These are phyloP conservation scores for Sesia apiformis DNA, from an alignment of 2,888 invertebrate species.

Conservation along the genomic window DNA sequence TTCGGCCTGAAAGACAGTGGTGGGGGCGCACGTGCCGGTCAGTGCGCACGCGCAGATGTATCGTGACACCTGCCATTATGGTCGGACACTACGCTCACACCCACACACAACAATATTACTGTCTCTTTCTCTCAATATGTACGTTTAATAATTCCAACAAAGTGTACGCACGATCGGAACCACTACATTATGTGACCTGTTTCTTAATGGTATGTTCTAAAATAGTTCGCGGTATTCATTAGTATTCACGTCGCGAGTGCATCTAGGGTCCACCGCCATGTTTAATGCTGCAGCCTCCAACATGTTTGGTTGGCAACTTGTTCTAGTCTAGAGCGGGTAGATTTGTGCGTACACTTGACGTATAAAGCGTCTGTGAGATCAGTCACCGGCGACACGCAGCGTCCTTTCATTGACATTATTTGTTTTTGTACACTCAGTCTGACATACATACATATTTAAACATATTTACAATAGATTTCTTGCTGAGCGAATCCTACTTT, in stretches of 20 bases:
- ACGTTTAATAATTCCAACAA: constrained; percentile 55
- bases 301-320: constrained; percentile 47
- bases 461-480: neutral
- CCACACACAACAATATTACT: constrained; percentile 17
- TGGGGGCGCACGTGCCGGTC: constrained; percentile 60
- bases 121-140: constrained; percentile 33
- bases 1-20: constrained; percentile 33
- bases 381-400: neutral
- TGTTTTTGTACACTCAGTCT: neutral
- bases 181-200: constrained; percentile 62
- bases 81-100: constrained; percentile 40
- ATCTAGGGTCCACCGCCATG: constrained; percentile 44
- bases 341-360: neutral
- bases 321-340: constrained; percentile 21
- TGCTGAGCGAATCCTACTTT: neutral
- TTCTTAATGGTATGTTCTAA: constrained; percentile 59
- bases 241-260: constrained; percentile 45
- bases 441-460: neutral
- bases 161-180: constrained; percentile 34
- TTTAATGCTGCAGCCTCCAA: constrained; percentile 34
- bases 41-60: constrained; percentile 65
- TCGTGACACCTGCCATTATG: constrained; percentile 61
- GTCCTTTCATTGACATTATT: neutral
- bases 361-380: neutral
- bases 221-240: constrained; percentile 53